Evolutionary conservation across 2,797 vertebrate species (phyloP), one percentile per base, ranked within the genome.

Genomic region (Glyptemys insculpta): DNA sequence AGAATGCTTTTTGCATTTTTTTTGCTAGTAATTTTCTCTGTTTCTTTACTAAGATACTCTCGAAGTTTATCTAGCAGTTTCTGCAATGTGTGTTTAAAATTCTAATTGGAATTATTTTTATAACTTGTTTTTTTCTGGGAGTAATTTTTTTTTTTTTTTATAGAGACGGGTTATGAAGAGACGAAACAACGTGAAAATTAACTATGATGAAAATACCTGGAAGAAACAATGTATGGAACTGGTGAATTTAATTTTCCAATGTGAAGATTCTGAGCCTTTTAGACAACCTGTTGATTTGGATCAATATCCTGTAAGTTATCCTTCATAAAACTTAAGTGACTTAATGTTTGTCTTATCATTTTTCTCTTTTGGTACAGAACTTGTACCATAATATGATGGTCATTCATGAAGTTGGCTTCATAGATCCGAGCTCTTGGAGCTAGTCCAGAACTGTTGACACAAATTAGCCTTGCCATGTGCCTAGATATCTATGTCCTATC

Each of bases 221-320:
- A 99, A 99, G 97, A 99, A 98, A 7, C 98, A 99, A 72, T 99
- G 99, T 97, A 99, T 98, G 97, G 98, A 97, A 44, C 97, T 99
- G 84, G 96, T 99, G 91, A 98, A 99, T 96, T 98, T 99, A 96
- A 99, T 99, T 96, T 99, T 99, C 94, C 98, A 99, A 8, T 99
- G 99, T 94, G 99, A 99, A 97, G 99, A 99, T 98, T 99, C 99
- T 0, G 99, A 99, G 91, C 99, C 99, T 12, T 99, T 99, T 98
- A 99, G 99, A 76, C 98, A 99, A 89, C 99, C 99, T 1, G 99
- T 99, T 96, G 99, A 99, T 97, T 98, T 99, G 91, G 97, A 99
- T 88, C 99, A 99, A 82, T 99, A 99, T 97, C 99, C 99, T 80
- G 99, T 99, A 98, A 98, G 99, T 97, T 94, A 47, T 41, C 93